Evolutionary conservation across 2,888 invertebrate genomes (phyloP).

Genomic region (Eupsilia transversa): DNA sequence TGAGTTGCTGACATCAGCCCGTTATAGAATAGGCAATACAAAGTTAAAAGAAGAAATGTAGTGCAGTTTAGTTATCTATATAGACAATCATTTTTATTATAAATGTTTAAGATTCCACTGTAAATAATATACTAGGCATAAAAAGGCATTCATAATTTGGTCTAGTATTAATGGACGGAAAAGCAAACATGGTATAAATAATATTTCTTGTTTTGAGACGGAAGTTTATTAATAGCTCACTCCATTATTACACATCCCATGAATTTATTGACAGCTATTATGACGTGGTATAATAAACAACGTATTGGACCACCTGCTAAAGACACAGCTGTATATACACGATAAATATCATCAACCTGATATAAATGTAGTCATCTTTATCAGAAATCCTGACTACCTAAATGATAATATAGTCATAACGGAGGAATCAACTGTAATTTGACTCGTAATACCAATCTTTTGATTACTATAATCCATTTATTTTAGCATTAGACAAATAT

Average conservation of each 20-base stretch:
- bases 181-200: background rate
- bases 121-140: background rate
- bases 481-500: too few relatives aligned
- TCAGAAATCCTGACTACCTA: background rate
- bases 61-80: background rate
- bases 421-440: background rate
- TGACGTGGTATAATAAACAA: slow-evolving; percentile 3
- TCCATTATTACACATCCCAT: background rate
- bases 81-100: background rate
- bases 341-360: background rate
- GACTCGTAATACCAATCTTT: background rate
- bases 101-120: background rate
- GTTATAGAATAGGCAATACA: background rate
- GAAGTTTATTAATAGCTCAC: background rate
- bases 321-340: background rate
- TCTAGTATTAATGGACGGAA: background rate
- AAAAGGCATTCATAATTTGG: background rate
- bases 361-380: background rate
- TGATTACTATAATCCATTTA: too few relatives aligned
- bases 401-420: background rate
- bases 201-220: slow-evolving; percentile 2
- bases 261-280: background rate
- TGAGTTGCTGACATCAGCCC: too few relatives aligned
- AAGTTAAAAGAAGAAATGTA: background rate
- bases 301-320: background rate